These are phyloP conservation scores for Spea bombifrons DNA, from an alignment of 2,113 vertebrate species.

Conservation along the genomic window DNA sequence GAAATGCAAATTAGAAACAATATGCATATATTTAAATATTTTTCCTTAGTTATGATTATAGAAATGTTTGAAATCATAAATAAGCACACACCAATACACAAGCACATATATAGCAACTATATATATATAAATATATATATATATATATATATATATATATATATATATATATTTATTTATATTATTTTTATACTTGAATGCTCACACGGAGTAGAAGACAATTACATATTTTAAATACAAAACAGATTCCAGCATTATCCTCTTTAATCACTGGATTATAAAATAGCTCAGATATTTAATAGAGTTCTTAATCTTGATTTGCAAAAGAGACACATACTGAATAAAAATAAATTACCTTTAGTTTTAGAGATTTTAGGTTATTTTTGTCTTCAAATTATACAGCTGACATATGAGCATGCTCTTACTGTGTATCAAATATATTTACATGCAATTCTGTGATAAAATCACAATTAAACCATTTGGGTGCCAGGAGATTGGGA, in stretches of 20 bases:
- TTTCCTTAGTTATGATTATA: too few species aligned
- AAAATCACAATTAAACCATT: too few species aligned
- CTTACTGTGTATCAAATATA: background rate
- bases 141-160: too few species aligned
- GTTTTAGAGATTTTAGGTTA: conserved; percentile 21
- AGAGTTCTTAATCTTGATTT: conserved; percentile 49
- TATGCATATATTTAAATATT: too few species aligned
- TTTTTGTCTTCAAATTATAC: conserved; percentile 31
- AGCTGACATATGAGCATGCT: background rate
- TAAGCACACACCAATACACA: too few species aligned
- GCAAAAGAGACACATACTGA: conserved; percentile 39
- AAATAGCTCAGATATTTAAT: conserved; percentile 44
- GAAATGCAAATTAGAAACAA: too few species aligned
- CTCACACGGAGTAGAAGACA: conserved; percentile 29
- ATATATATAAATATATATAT: too few species aligned
- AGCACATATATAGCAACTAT: too few species aligned
- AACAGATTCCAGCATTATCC: conserved; percentile 42
- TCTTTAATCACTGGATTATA: conserved; percentile 45
- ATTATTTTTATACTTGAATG: conserved; percentile 5
- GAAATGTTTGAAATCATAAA: too few species aligned
- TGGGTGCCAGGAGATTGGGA: too few species aligned
- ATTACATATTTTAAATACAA: conserved; percentile 41
- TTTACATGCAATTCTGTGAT: background rate
- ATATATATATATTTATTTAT: too few species aligned
- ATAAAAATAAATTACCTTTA: conserved; percentile 39